Conservation (phyloP, 2,113 vertebrate genomes). For the Albula goreensis region DNA sequence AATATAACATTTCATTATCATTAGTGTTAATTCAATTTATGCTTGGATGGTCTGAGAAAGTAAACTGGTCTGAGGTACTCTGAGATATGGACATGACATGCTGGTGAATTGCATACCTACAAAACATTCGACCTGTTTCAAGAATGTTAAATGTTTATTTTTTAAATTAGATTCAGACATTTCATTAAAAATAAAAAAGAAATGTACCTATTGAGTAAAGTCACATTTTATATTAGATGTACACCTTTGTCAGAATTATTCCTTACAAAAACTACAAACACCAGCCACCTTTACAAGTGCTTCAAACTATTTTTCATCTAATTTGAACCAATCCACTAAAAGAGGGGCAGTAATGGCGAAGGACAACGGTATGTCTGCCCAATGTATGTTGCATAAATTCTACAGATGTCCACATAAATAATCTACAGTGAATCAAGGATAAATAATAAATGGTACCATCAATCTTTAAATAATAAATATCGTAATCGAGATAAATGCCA, state of each 20-base stretch:
- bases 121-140: conserved; percentile 40
- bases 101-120: conserved; percentile 62
- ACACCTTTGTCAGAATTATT: conserved; percentile 78
- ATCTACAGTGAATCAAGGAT: conserved; percentile 87
- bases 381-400: conserved; percentile 79
- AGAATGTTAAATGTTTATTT: conserved; percentile 77
- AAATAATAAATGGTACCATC: conserved; percentile 97
- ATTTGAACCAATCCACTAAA: conserved; percentile 80
- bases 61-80: conserved; percentile 63
- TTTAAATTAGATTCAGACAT: conserved; percentile 62
- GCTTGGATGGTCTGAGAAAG: conserved; percentile 62
- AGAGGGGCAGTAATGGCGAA: conserved; percentile 79
- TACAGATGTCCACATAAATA: conserved; percentile 93
- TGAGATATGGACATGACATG: conserved; percentile 69
- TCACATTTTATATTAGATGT: conserved; percentile 72
- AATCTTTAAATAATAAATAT: conserved; percentile 98
- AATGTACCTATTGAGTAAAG: conserved; percentile 62
- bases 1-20: conserved; percentile 83
- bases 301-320: conserved; percentile 81
- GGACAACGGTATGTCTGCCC: conserved; percentile 74
- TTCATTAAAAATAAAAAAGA: conserved; percentile 69
- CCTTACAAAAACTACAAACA: conserved; percentile 85
- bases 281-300: conserved; percentile 84
- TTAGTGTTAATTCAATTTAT: conserved; percentile 73
- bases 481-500: conserved; percentile 80